A percentile compares a stretch with the other conserved stretches of the same genome.
phyloP scores from a whole-genome alignment of 2,113 vertebrate species.

The Istiophorus platypterus region DNA sequence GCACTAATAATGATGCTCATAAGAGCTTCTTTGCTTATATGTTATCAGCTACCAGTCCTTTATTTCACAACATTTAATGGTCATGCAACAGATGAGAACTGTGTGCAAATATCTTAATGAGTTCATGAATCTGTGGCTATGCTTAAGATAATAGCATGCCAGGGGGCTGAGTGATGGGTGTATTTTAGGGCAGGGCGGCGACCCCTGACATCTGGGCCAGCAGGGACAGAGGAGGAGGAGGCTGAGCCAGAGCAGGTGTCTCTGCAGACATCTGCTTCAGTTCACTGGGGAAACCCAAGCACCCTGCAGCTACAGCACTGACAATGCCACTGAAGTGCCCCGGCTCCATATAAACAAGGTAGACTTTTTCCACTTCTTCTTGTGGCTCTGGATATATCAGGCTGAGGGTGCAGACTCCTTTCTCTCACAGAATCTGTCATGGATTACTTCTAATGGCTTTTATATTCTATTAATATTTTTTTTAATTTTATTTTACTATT shows the following conservation, averaged over 20 bases:
- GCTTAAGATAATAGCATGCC: slow-evolving; percentile 76
- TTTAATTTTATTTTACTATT: not conserved
- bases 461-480: not conserved
- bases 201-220: slow-evolving; percentile 60
- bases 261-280: slow-evolving; percentile 81
- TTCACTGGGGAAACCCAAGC: slow-evolving; percentile 80
- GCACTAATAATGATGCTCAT: not conserved
- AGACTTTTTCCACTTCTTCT: slow-evolving; percentile 52
- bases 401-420: not conserved
- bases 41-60: not conserved
- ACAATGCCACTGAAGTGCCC: slow-evolving; percentile 70
- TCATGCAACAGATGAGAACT: slow-evolving; percentile 34
- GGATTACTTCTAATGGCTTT: not conserved
- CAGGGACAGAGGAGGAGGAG: slow-evolving; percentile 66
- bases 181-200: slow-evolving; percentile 73
- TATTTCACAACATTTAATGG: not conserved
- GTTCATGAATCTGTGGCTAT: slow-evolving; percentile 51
- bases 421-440: not conserved
- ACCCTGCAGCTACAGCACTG: slow-evolving; percentile 67
- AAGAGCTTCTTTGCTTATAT: not conserved
- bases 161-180: slow-evolving; percentile 65
- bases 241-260: slow-evolving; percentile 81
- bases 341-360: slow-evolving; percentile 74
- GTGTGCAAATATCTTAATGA: slow-evolving; percentile 57
- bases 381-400: slow-evolving; percentile 6